Evolutionary conservation across 64 coral and sea anemone genomes (phyloP).

Genomic region (Dendrophyllia cribrosa): DNA sequence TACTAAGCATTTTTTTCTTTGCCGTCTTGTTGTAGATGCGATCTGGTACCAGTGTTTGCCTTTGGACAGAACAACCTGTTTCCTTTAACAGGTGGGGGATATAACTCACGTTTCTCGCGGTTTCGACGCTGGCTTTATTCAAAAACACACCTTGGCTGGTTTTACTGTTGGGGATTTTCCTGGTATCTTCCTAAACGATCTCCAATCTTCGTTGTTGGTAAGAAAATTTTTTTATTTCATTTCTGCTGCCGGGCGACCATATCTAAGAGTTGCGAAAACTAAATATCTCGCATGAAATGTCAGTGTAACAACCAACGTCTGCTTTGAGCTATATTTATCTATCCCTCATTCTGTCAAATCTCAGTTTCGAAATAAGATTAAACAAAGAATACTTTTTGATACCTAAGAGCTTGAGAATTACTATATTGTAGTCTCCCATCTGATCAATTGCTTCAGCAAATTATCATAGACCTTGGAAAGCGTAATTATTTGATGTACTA

Average conservation of each 20-base stretch:
- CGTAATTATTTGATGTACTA: too few relatives aligned
- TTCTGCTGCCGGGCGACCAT: background rate
- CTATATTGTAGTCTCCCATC: too few relatives aligned
- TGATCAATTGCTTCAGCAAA: too few relatives aligned
- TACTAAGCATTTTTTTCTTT: background rate
- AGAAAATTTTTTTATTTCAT: background rate
- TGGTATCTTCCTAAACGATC: constrained; percentile 52
- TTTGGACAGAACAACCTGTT: constrained; percentile 75
- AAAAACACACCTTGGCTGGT: background rate
- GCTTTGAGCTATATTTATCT: too few relatives aligned
- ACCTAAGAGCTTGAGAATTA: too few relatives aligned
- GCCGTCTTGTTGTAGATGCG: background rate
- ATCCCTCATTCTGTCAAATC: too few relatives aligned
- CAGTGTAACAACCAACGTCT: too few relatives aligned
- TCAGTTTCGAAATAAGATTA: too few relatives aligned
- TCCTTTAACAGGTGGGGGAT: background rate
- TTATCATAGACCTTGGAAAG: too few relatives aligned
- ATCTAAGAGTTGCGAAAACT: too few relatives aligned
- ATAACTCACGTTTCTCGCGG: constrained; percentile 31
- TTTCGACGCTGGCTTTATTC: constrained; percentile 44
- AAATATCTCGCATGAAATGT: too few relatives aligned
- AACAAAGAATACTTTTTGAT: too few relatives aligned
- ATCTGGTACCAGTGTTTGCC: constrained; percentile 59
- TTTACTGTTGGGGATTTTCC: constrained; percentile 27
- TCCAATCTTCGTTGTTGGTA: constrained; percentile 70